These are phyloP conservation scores for Stomatorhinus walkeri DNA, from an alignment of 2,797 vertebrate genomes.

Conservation along the genomic window DNA sequence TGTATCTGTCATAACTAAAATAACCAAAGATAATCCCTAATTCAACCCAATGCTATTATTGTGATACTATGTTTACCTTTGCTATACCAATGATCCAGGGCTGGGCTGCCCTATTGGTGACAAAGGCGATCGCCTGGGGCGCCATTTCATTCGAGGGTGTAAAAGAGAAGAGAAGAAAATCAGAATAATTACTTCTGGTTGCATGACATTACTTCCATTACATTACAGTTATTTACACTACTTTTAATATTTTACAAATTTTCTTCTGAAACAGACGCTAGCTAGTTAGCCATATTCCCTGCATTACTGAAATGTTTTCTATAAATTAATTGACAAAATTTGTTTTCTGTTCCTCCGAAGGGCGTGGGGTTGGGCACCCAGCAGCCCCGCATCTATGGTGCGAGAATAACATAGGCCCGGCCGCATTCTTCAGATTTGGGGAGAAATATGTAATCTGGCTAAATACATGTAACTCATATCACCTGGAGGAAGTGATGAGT, in stretches of 20 bases:
- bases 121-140: neutral
- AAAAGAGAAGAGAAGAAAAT: neutral
- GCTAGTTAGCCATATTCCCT: neutral
- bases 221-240: neutral
- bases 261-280: neutral
- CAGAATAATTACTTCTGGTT: neutral
- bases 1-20: neutral
- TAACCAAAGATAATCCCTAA: neutral
- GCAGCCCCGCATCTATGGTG: neutral
- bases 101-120: neutral
- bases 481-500: neutral
- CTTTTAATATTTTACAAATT: neutral
- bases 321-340: neutral
- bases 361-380: neutral
- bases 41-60: neutral
- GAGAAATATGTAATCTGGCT: neutral
- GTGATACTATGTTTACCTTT: neutral
- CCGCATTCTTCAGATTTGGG: neutral
- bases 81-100: neutral
- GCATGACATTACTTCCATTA: neutral
- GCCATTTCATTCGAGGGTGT: neutral
- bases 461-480: neutral
- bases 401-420: neutral
- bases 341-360: neutral
- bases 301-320: neutral